Base-by-base conservation (phyloP, 2,888 invertebrate species). In the Folsomia manolachei region DNA sequence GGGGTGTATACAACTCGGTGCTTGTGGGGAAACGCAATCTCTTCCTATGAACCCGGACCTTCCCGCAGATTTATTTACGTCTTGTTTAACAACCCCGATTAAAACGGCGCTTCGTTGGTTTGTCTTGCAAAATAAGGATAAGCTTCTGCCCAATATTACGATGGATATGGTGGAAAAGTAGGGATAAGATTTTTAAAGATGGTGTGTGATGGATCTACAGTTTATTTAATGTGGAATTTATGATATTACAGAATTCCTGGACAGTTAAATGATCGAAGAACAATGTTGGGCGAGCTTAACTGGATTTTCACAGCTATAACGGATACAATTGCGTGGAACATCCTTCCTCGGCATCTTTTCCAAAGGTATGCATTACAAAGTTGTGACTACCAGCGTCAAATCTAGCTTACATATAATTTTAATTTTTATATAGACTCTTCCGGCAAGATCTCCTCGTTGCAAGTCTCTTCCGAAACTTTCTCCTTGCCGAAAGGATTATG, bases 271-370 rank as follows among this genome's bases (percentile, higher is more conserved):
- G 97, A 98, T 86, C 88, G 97, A 23, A 88, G 96, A 81, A 97
- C 99, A 27, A 95, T 98, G 94, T 88, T 98, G 79, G 99, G 99
- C 64, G 98, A 99, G 86, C 87, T 99, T 74, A 99, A 99, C 87
- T 99, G 99, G 99, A 97, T 99, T 83, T 99, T 99, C 86, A 99
- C 99, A 1, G 98, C 99, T 62, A 97, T 99, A 81, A 99, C 99
- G 0, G 99, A 99, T 84, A 99, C 99, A 11, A 98, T 99, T 83
- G 99, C 99, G 0, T 99, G 98, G 98, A 97, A 97, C 84, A 93
- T 93, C 60, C 87, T 99, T 81, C 95, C 97, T 19, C 69, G 78
- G 1, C 66, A 73, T 61, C 61, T 80, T 7, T 80, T 80, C 71
- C 80, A 80, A 73, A 74, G 68, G 74, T 77, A 64, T 67, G 61